These are phyloP conservation scores for Drosophila pandora DNA, from an alignment of 1,140 invertebrate genomes.

Conservation along the genomic window DNA sequence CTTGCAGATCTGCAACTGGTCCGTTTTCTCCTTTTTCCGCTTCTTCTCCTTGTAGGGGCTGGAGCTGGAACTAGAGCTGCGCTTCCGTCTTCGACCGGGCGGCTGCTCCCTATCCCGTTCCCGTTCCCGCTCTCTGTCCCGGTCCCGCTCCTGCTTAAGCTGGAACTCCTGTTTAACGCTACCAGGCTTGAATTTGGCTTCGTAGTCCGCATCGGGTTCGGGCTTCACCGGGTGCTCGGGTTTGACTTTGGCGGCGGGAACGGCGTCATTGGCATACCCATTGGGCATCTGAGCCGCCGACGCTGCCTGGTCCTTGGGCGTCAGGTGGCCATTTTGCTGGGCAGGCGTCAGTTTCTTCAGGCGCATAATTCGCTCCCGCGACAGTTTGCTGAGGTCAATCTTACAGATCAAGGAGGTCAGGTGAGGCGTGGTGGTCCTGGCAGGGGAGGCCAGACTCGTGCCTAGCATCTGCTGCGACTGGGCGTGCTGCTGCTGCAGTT, in stretches of 20 bases:
- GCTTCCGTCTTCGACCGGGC: constrained; percentile 65
- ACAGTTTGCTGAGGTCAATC: constrained; percentile 75
- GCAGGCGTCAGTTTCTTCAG: constrained; percentile 43
- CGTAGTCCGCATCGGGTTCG: constrained; percentile 69
- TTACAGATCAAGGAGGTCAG: constrained; percentile 76
- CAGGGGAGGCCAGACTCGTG: constrained; percentile 59
- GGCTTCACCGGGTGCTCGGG: constrained; percentile 76
- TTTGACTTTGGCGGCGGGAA: constrained; percentile 50
- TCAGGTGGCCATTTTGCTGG: constrained; percentile 71
- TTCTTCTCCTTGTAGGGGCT: constrained; percentile 83
- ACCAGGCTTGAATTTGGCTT: constrained; percentile 60
- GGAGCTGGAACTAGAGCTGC: constrained; percentile 77
- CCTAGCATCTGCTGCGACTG: constrained; percentile 38
- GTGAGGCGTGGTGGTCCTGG: constrained; percentile 59
- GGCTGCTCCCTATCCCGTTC: constrained; percentile 34
- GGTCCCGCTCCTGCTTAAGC: constrained; percentile 55
- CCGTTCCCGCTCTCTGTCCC: constrained; percentile 33
- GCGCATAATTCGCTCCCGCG: constrained; percentile 48
- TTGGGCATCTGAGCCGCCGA: constrained; percentile 14
- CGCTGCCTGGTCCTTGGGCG: constrained; percentile 65
- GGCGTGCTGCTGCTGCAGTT: constrained; percentile 38
- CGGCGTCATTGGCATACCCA: constrained; percentile 29
- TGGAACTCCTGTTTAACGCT: constrained; percentile 66
- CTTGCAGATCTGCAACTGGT: constrained; percentile 51
- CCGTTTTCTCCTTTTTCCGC: constrained; percentile 77